Conservation (phyloP, 2,888 invertebrate species). For the Holacanthella duospinosa region DNA sequence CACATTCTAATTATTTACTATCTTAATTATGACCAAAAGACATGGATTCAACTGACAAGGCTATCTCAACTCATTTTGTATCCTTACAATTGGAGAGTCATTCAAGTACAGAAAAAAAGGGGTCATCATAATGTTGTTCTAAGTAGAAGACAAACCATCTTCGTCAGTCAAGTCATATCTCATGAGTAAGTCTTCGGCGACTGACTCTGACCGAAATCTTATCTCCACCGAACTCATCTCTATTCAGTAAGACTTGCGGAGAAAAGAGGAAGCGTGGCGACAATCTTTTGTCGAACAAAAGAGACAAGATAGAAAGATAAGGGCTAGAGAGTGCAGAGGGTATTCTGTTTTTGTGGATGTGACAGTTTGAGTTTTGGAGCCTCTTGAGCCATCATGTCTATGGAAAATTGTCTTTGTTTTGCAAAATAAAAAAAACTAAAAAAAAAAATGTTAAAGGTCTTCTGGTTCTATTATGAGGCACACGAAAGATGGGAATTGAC, state of each 20-base stretch:
- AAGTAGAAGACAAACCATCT: background rate
- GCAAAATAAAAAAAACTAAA: background rate
- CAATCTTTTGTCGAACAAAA: slow-evolving; percentile 3
- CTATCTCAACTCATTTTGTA: background rate
- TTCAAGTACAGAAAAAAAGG: background rate
- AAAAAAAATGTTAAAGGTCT: background rate
- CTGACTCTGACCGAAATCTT: background rate
- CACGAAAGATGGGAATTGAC: background rate
- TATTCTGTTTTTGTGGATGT: background rate
- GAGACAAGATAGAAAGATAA: background rate
- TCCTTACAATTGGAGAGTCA: background rate
- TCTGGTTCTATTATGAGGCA: too few species aligned
- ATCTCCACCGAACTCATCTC: background rate
- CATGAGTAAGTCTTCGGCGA: background rate
- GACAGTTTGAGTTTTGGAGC: background rate
- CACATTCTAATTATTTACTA: background rate
- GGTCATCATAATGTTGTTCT: background rate
- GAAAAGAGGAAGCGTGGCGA: slow-evolving; percentile 6
- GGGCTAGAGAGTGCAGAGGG: background rate
- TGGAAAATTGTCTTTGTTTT: background rate
- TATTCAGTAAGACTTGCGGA: background rate
- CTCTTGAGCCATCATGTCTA: background rate
- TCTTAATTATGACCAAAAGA: background rate
- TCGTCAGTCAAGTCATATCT: background rate
- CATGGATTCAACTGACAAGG: background rate